Conservation (phyloP, 2,888 invertebrate genomes). For the Aricia artaxerxes region DNA sequence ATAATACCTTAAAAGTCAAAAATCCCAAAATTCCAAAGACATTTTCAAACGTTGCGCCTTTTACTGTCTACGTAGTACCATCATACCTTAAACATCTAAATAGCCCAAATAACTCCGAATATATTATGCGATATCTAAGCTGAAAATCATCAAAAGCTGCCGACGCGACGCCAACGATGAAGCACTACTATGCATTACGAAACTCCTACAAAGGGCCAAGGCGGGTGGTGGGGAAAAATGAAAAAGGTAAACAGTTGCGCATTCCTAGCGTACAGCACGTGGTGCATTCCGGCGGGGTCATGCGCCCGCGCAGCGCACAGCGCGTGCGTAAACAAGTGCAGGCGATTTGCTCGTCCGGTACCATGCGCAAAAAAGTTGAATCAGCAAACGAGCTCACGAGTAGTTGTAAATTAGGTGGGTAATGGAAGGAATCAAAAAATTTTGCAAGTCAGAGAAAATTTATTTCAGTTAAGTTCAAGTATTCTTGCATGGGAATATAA, state of each 20-base stretch:
- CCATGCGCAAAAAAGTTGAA: background rate
- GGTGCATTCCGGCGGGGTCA: constrained; percentile 78
- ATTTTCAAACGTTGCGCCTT: no score
- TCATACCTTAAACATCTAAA: no score
- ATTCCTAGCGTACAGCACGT: constrained; percentile 76
- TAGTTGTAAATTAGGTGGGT: no score
- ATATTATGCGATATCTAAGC: background rate
- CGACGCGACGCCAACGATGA: background rate
- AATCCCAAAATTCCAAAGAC: no score
- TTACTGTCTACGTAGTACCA: no score
- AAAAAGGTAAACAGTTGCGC: constrained; percentile 78
- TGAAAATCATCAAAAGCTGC: background rate
- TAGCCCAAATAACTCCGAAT: no score
- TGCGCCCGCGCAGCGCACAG: constrained; percentile 63
- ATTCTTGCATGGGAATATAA: no score
- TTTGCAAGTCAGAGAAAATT: no score
- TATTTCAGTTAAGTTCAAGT: no score
- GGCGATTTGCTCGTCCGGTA: constrained; percentile 45
- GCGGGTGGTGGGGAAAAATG: constrained; percentile 59
- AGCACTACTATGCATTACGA: constrained; percentile 56
- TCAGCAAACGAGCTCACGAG: background rate
- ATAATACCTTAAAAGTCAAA: no score
- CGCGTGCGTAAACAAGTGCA: constrained; percentile 75
- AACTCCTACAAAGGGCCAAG: constrained; percentile 42
- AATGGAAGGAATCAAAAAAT: no score